Evolutionary conservation across 2,888 invertebrate genomes (phyloP).

Genomic region (Epinotia demarniana): DNA sequence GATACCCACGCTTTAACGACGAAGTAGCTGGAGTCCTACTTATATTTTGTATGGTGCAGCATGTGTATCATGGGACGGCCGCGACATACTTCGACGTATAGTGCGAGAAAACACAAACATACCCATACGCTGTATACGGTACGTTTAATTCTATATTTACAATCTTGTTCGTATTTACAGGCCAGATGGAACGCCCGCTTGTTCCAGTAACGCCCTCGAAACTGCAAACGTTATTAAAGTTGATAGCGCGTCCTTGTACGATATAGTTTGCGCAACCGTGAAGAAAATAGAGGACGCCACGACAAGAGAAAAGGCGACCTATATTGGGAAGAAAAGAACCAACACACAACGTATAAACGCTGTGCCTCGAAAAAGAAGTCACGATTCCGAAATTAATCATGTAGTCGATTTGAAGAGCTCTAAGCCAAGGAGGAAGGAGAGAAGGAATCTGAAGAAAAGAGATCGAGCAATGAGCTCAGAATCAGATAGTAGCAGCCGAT

Average conservation of each 20-base stretch:
- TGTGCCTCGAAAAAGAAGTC: not conserved
- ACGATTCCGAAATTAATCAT: not conserved
- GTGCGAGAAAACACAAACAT: no score
- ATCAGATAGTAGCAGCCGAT: not conserved
- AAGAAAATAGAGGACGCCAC: not conserved
- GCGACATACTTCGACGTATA: no score
- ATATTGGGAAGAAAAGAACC: not conserved
- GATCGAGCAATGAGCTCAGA: not conserved
- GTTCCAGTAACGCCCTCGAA: not conserved
- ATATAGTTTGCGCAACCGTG: not conserved
- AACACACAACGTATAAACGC: not conserved
- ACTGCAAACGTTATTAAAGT: not conserved
- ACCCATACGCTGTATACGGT: no score
- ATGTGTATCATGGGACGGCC: no score
- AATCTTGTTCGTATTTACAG: not conserved
- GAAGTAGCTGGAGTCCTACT: no score
- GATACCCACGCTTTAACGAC: no score
- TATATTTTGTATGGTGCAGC: no score
- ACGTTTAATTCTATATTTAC: no score
- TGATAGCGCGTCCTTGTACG: not conserved
- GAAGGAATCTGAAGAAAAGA: not conserved
- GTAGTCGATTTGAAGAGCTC: not conserved
- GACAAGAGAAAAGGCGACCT: not conserved
- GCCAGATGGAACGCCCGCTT: not conserved
- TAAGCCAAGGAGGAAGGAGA: not conserved